Evolutionary conservation across 1,140 invertebrate genomes (phyloP).

Genomic region (Micrasema minimum): DNA sequence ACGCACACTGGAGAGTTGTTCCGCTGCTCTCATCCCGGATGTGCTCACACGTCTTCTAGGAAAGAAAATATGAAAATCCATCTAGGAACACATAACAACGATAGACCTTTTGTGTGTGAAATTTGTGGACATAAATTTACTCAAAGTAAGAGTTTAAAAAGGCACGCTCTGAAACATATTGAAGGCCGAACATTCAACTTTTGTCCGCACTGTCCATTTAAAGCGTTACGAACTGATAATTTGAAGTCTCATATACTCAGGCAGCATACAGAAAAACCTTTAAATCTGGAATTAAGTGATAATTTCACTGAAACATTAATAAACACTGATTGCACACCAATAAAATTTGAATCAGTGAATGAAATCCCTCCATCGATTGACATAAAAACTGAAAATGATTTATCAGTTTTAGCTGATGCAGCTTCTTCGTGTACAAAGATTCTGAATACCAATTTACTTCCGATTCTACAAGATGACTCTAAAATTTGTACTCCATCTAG

Average conservation of each 20-base stretch:
- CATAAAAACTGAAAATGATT: conserved; percentile 43
- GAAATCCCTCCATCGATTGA: background rate
- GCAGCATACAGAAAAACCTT: conserved; percentile 60
- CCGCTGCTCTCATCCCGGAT: conserved; percentile 65
- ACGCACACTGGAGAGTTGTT: conserved; percentile 69
- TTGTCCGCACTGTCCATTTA: conserved; percentile 65
- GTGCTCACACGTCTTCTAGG: conserved; percentile 64
- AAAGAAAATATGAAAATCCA: conserved; percentile 67
- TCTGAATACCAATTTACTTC: conserved; percentile 5
- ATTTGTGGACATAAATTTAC: conserved; percentile 66
- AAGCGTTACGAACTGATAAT: conserved; percentile 68
- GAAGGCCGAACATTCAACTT: conserved; percentile 55
- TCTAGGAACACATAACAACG: conserved; percentile 69
- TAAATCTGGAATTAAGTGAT: conserved; percentile 59
- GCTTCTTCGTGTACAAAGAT: conserved; percentile 50
- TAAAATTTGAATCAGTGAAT: conserved; percentile 14
- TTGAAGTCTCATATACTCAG: conserved; percentile 67
- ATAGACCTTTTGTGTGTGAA: conserved; percentile 67
- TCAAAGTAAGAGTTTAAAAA: conserved; percentile 64
- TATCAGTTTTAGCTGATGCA: conserved; percentile 50
- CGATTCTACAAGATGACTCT: background rate
- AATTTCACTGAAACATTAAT: conserved; percentile 21
- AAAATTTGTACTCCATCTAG: conserved; percentile 4
- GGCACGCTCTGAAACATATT: conserved; percentile 64
- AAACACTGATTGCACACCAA: conserved; percentile 27